Conservation (phyloP, 1,140 invertebrate species). For the Bombus waltoni region DNA sequence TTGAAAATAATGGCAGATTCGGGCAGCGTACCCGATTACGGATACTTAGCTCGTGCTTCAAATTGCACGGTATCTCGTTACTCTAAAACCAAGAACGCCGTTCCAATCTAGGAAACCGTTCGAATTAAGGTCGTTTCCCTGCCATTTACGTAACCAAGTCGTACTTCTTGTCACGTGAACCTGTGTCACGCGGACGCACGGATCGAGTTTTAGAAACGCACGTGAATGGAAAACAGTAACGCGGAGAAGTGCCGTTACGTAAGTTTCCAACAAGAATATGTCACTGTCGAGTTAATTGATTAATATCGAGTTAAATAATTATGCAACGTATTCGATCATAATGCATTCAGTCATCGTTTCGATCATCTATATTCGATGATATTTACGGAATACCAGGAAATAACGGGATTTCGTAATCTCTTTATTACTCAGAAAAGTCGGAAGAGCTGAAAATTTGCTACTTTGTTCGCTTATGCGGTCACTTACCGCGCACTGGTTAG, state of each 20-base stretch:
- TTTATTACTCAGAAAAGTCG: neutral
- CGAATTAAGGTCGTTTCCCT: constrained; percentile 10
- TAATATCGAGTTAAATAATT: neutral
- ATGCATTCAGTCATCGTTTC: too few relatives aligned
- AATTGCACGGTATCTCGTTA: constrained; percentile 18
- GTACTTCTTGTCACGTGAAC: constrained; percentile 20
- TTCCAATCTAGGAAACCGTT: neutral
- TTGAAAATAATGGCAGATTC: neutral
- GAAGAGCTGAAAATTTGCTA: neutral
- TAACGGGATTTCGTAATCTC: neutral
- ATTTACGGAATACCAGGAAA: neutral
- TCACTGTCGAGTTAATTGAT: neutral
- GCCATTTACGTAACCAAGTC: constrained; percentile 20
- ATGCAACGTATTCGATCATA: neutral
- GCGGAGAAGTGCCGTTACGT: neutral
- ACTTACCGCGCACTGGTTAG: neutral
- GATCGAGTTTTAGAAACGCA: constrained; percentile 12
- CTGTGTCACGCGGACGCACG: neutral
- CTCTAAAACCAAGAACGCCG: constrained; percentile 6
- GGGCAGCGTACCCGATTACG: too few relatives aligned
- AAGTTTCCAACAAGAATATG: neutral
- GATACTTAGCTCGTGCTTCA: too few relatives aligned
- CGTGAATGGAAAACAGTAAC: neutral
- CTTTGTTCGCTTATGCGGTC: accelerated
- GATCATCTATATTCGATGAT: neutral